Evolutionary conservation across 2,797 vertebrate genomes (phyloP).

Genomic region (Meriones psammophilus): DNA sequence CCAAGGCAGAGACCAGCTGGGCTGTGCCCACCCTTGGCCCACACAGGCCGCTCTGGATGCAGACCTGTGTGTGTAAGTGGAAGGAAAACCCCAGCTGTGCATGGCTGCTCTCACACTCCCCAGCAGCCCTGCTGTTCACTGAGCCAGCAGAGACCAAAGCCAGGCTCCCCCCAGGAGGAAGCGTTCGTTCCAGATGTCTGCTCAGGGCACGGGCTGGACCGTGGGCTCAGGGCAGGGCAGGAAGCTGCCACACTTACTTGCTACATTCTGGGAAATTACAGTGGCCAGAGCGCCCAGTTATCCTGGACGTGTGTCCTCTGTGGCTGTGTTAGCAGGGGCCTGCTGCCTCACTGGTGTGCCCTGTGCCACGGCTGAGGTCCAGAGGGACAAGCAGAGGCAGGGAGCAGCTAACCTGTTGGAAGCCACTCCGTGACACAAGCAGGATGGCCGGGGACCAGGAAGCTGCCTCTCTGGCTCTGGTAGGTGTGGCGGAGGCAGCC

Average conservation of each 20-base stretch:
- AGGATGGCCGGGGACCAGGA: neutral
- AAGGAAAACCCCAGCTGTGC: rapidly evolving
- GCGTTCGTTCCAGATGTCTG: neutral
- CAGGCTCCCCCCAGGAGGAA: too few species aligned
- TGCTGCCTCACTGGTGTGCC: neutral
- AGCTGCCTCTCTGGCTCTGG: neutral
- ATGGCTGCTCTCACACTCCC: rapidly evolving
- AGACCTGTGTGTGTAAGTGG: neutral
- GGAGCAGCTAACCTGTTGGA: neutral
- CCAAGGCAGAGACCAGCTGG: neutral
- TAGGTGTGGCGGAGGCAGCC: neutral
- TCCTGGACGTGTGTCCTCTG: conserved; percentile 89
- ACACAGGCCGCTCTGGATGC: rapidly evolving
- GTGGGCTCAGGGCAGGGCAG: conserved; percentile 34
- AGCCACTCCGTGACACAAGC: neutral
- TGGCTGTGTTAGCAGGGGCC: conserved; percentile 81
- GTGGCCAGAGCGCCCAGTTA: conserved; percentile 86
- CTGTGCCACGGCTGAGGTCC: neutral
- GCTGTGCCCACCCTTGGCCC: neutral
- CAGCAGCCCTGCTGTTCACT: neutral
- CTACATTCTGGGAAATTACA: conserved; percentile 88
- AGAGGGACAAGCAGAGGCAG: neutral
- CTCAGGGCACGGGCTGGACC: conserved; percentile 23
- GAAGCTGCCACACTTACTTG: conserved; percentile 86
- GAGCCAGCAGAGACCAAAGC: neutral